Evolutionary conservation across 2,888 invertebrate genomes (phyloP), one percentile per base, ranked within the genome.

Genomic region (Agonum fuliginosum): DNA sequence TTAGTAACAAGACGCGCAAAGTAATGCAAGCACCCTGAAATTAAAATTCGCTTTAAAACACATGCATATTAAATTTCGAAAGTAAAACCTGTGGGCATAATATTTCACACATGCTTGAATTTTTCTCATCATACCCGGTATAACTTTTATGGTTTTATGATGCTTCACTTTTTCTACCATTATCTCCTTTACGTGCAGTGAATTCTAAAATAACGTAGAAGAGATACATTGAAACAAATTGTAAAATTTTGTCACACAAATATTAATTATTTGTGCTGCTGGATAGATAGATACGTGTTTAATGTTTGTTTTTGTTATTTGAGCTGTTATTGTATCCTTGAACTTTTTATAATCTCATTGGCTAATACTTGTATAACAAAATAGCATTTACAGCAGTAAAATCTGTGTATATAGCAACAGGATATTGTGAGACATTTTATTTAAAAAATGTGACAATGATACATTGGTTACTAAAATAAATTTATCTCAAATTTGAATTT

Each of bases 41-140:
- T 62, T 62, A 62, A 62, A 62, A 62, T 62, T 30, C 58, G 58
- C 58, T 62, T 58, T 62, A 27, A 62, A 30, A 62, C 54, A 54
- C 22, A 51, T 62, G 27, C 27, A 62, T 62, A 62, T 62, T 62
- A 62, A 62, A 62, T 62, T 30, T 62, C 30, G 30, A 62, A 30
- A 62, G 58, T 62, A 30, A 54, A 54, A 54, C n/a, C 12, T 54
- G n/a, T n/a, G 6, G 5, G 30, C 30, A 30, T 62, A 27, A 17
- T 62, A 54, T 54, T 54, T 62, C 30, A 62, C 58, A 62, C 58
- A 30, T 62, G 58, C 58, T 27, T 62, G 58, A 17, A 22, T 58
- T 58, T 58, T 58, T 58, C 27, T 34, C 58, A 30, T 62, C 58
- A 46, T 24, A 20, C 48, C 20, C 48, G 20, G 22, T 12, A n/a